Conservation (phyloP, 2,888 invertebrate genomes). For the Phalera bucephala region DNA sequence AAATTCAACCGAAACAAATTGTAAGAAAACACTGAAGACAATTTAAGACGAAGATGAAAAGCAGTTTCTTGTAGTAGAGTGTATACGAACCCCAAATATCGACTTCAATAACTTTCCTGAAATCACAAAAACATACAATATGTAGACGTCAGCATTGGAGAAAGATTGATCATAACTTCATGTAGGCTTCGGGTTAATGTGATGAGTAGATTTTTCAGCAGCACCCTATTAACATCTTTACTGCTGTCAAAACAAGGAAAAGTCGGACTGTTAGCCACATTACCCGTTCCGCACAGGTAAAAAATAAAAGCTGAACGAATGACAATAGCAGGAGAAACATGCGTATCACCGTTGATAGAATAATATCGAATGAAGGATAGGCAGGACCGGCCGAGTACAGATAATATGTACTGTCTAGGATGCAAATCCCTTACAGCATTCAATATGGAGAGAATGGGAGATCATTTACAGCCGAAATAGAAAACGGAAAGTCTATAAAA, state of each 20-base stretch:
- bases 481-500: slow-evolving; percentile 12
- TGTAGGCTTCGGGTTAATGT: slow-evolving; percentile 16
- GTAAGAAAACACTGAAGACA: slow-evolving; percentile 39
- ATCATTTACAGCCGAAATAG: slow-evolving; percentile 8
- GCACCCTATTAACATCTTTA: slow-evolving; percentile 12
- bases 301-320: slow-evolving; percentile 23
- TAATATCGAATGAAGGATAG: slow-evolving; percentile 4
- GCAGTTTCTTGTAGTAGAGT: slow-evolving; percentile 52
- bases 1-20: slow-evolving; percentile 49
- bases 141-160: slow-evolving; percentile 30
- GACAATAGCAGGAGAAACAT: slow-evolving; percentile 21
- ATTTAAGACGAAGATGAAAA: slow-evolving; percentile 46
- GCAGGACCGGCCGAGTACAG: neutral
- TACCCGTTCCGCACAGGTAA: slow-evolving; percentile 18
- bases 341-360: slow-evolving; percentile 18
- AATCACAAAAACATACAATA: slow-evolving; percentile 62
- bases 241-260: slow-evolving; percentile 19
- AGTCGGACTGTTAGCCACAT: slow-evolving; percentile 15
- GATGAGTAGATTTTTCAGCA: slow-evolving; percentile 45
- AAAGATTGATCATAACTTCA: slow-evolving; percentile 13
- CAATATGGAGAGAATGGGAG: neutral
- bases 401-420: neutral
- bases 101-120: slow-evolving; percentile 65
- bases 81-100: slow-evolving; percentile 61
- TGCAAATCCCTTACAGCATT: neutral